Evolutionary conservation across 2,888 invertebrate species (phyloP), one percentile per base, ranked within the genome.

Genomic region (Sepioteuthis lessoniana): DNA sequence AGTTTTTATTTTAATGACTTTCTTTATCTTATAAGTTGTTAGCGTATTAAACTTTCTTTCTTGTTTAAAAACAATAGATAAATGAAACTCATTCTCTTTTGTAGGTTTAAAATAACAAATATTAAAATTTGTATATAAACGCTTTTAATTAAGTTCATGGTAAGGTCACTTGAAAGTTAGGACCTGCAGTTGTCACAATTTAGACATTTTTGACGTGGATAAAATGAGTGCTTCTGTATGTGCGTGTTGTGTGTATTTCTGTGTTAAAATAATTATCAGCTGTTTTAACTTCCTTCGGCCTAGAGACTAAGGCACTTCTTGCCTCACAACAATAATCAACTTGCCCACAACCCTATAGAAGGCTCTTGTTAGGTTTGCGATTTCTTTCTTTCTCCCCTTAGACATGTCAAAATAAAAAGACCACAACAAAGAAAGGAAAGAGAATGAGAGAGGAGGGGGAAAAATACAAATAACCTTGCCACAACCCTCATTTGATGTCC

Each of bases 261-360:
- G 76, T 76, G 76, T 76, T 76, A 76, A 76, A 76, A 76, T 35
- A 76, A 76, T 76, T 76, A 76, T 76, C 76, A 76, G 76, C 76
- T 76, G 76, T 76, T 76, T 55, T 5, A 25, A 21, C 4, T 5
- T 55, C 55, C 28, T 76, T n/a, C n/a, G 35, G 76, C 16, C 19
- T n/a, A 19, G 76, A 76, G 10, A 55, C 55, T 28, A 55, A 42
- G 50, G 50, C 50, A 50, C 19, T 50, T 50, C 50, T 50, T 50
- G 25, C 55, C 25, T 55, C 21, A 42, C 42, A 42, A 42, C 3
- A 55, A 55, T 21, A 55, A 76, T 76, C 16, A 76, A 35, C n/a
- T 76, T n/a, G 76, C n/a, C 76, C n/a, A 76, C 76, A 42, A 42
- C 42, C 42, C 3, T 3, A 42, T 42, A 42, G 42, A 42, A 42